Conservation (phyloP, 2,888 invertebrate species). For the Lithophane ornitopus region DNA sequence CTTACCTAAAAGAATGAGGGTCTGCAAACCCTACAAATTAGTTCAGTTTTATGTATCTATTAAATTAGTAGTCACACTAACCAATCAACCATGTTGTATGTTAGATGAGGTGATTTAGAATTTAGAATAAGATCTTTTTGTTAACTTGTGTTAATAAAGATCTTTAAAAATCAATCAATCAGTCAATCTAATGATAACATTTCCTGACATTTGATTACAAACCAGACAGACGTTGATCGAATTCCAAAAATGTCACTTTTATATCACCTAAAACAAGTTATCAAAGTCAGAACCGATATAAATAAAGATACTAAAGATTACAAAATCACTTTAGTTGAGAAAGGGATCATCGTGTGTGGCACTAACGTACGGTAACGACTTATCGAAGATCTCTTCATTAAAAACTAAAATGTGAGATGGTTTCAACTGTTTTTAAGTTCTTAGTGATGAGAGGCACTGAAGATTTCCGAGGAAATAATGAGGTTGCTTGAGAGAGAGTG, state of each 20-base stretch:
- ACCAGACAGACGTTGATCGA: conserved; percentile 52
- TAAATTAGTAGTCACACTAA: too few relatives aligned
- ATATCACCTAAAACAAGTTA: conserved; percentile 63
- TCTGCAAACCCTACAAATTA: too few relatives aligned
- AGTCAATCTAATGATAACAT: conserved; percentile 17
- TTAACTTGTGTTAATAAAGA: too few relatives aligned
- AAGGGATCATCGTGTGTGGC: conserved; percentile 78
- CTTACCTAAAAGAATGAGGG: not conserved
- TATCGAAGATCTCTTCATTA: conserved; percentile 81
- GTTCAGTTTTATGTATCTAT: too few relatives aligned
- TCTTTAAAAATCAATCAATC: too few relatives aligned
- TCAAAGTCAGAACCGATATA: conserved; percentile 59
- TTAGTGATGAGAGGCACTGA: conserved; percentile 21
- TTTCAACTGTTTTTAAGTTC: conserved; percentile 62
- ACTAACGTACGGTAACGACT: conserved; percentile 70
- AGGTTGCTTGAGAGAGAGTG: not conserved
- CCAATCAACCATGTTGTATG: too few relatives aligned
- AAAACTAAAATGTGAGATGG: conserved; percentile 74
- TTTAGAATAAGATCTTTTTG: too few relatives aligned
- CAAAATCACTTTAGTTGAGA: conserved; percentile 60
- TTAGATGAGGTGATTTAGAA: too few relatives aligned
- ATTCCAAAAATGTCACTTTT: conserved; percentile 65
- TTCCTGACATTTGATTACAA: too few relatives aligned
- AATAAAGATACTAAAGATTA: conserved; percentile 65
- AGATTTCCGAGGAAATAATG: not conserved